phyloP scores from a whole-genome alignment of 1,140 invertebrate genomes.

The Littorina saxatilis region DNA sequence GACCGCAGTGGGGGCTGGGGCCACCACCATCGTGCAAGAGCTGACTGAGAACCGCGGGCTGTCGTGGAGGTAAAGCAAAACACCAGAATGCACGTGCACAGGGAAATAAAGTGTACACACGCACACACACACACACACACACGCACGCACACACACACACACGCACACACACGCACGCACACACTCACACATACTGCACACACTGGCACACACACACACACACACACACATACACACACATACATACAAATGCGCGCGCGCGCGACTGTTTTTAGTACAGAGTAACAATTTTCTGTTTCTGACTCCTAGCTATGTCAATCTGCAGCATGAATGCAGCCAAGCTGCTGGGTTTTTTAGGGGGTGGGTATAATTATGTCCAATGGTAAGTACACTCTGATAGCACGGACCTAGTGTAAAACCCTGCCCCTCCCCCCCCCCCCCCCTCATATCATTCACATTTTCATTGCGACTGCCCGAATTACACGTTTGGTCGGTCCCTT shows the following conservation, averaged over 20 bases:
- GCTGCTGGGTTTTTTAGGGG: too few species aligned
- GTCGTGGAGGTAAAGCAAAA: constrained; percentile 4
- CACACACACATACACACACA: constrained; percentile 19
- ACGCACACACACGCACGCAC: neutral
- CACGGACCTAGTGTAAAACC: too few species aligned
- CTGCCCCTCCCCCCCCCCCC: too few species aligned
- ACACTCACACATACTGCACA: neutral
- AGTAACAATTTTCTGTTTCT: too few species aligned
- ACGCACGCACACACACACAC: neutral
- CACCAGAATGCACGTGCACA: neutral
- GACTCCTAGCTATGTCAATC: too few species aligned
- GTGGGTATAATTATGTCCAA: too few species aligned
- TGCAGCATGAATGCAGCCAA: neutral
- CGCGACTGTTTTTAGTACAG: neutral
- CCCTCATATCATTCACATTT: too few species aligned
- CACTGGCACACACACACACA: neutral
- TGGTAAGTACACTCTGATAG: too few species aligned
- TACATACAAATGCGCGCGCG: constrained; percentile 14
- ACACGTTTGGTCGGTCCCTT: too few species aligned
- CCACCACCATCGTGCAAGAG: neutral
- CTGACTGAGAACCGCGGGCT: neutral
- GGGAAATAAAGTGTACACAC: neutral
- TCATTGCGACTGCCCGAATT: too few species aligned
- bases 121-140: neutral
- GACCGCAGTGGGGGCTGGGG: neutral